phyloP scores from a whole-genome alignment of 2,888 invertebrate species.

The Synergus umbraculus region DNA sequence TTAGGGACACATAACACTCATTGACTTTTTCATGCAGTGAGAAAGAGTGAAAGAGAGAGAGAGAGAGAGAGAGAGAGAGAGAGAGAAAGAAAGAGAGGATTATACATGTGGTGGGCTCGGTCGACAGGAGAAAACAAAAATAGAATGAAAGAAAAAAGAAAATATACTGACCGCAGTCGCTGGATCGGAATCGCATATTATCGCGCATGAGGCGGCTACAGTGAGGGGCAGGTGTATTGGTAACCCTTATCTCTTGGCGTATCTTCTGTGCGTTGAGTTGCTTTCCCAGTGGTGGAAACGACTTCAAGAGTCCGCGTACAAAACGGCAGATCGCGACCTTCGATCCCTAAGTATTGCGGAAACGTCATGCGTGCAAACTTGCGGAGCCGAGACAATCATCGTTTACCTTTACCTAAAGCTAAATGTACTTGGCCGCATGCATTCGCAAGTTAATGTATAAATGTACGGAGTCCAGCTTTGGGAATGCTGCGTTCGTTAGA shows the following conservation, averaged over 20 bases:
- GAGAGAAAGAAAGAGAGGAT: neutral
- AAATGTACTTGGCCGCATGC: neutral
- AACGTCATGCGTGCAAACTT: slow-evolving; percentile 31
- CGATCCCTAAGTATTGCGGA: slow-evolving; percentile 37
- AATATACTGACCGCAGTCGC: slow-evolving; percentile 61
- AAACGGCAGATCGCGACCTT: slow-evolving; percentile 36
- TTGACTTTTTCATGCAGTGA: too few species aligned
- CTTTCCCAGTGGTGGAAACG: slow-evolving; percentile 20
- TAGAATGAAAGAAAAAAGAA: slow-evolving; percentile 48
- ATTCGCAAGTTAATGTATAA: slow-evolving; percentile 6
- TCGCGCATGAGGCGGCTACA: slow-evolving; percentile 61
- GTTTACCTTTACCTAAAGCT: slow-evolving; percentile 26
- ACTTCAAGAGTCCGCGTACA: slow-evolving; percentile 25
- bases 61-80: neutral
- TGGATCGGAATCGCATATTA: slow-evolving; percentile 75
- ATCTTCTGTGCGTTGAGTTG: slow-evolving; percentile 43
- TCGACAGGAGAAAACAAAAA: slow-evolving; percentile 29
- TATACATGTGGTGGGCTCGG: slow-evolving; percentile 41
- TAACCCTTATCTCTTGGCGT: slow-evolving; percentile 46
- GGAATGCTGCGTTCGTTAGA: slow-evolving; percentile 20
- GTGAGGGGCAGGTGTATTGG: slow-evolving; percentile 51
- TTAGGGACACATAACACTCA: too few species aligned
- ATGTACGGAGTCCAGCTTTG: neutral
- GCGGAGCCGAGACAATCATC: slow-evolving; percentile 26
- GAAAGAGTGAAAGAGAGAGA: neutral